Evolutionary conservation across 2,797 vertebrate genomes (phyloP), one percentile per base, ranked within the genome.

Genomic region (Pipistrellus kuhlii): DNA sequence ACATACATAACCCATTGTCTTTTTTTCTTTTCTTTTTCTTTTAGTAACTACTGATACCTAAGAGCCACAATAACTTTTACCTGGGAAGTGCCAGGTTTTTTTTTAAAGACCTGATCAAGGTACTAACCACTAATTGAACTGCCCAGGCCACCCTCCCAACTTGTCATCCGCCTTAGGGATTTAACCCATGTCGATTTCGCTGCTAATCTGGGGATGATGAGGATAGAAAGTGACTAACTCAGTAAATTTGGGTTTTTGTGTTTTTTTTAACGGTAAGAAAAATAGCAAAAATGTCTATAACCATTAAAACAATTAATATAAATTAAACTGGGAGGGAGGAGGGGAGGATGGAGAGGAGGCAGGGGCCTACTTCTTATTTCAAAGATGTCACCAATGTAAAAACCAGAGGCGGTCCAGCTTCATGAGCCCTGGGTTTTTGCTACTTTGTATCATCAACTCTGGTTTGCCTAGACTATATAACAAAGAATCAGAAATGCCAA

Each of bases 1-100:
- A 71, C 35, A 76, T 87, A 77, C 2, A 92, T 73, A 88, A 90
- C 93, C 90, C 85, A 71, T 90, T 97, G 95, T 30, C 59, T 14
- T 88, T 95, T 95, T 93, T 96, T 8, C 10, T 44, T 10, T 44
- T 44, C 8, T 57, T 57, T 96, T 90, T 57, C 96, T 38, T 23
- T 12, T 15, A 21, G 14, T 85, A 64, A 71, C 48, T 41, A 6
- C 75, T 30, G 44, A 44, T 59, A 30, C 15, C 30, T 32, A 25
- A 23, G 75, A 75, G 64, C 73, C 48, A 25, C 38, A 2, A 38
- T 13, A 3, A 38, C 41, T 41, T 59, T 62, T 86, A 57, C 76
- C 62, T 82, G 64, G 71, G 3, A 69, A 21, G 59, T 0, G n/a
- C 85, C 21, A 41, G 89, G 66, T 69, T n/a, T n/a, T n/a, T 51